Evolutionary conservation across 1,140 invertebrate species (phyloP), one percentile per base, ranked within the genome.

Genomic region (Probaryconus sp.): DNA sequence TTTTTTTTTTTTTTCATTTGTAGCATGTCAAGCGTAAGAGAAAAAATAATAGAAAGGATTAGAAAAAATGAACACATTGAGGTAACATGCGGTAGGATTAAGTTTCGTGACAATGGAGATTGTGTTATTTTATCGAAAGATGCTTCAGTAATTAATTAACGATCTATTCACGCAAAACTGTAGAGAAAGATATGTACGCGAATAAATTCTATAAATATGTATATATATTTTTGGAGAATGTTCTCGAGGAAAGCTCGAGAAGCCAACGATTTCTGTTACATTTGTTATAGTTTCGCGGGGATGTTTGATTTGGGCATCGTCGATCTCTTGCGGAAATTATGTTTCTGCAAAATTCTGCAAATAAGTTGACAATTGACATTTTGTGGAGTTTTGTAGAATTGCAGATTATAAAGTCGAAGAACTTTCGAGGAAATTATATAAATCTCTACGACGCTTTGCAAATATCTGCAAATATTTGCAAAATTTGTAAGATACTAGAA

Each of bases 191-290:
- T n/a, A n/a, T 28, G 21, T 30, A 30, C 26, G 20, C 13, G 43
- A 30, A 47, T 47, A 47, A 9, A 60, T 63, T 31, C 55, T 55
- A 48, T 30, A 64, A 60, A 60, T 68, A 50, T 60, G 63, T 48
- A 69, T 64, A 75, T 75, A 58, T 75, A 75, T 75, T 69, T 69
- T 69, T 53, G 37, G 18, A 74, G 26, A 56, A 35, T 28, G 43
- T 68, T 68, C 48, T 61, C 21, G 38, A 42, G 11, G 33, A 43
- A 30, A 6, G 11, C 30, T 53, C 24, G 31, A 63, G 16, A 56
- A n/a, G 21, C 17, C 33, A 47, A 21, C 35, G 56, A 42, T 50
- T 51, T 60, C 13, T 37, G 50, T 63, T 35, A 40, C 7, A 14
- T 63, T 60, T 43, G 31, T 53, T 17, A 33, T 70, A 38, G n/a